These are phyloP conservation scores for Urocyon cinereoargenteus DNA, from an alignment of 2,797 vertebrate genomes.

Conservation along the genomic window DNA sequence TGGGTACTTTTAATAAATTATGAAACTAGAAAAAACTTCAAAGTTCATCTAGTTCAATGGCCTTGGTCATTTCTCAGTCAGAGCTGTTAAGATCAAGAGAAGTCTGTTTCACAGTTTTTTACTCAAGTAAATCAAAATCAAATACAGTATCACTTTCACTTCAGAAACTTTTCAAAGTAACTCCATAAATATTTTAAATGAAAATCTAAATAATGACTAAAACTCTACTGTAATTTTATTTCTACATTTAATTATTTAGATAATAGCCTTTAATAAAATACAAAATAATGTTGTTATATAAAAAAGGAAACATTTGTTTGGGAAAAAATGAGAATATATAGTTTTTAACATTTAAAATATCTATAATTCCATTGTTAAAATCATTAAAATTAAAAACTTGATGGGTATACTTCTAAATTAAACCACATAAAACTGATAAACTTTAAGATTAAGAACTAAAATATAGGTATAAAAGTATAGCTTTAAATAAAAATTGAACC, in stretches of 20 bases:
- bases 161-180: constrained; percentile 54
- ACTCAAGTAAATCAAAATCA: constrained; percentile 24
- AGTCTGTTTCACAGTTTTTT: constrained; percentile 15
- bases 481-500: constrained; percentile 36
- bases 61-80: constrained; percentile 26
- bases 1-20: neutral
- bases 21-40: constrained; percentile 35
- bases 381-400: neutral
- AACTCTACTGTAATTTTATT: constrained; percentile 11
- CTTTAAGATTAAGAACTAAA: neutral
- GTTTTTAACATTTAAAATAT: neutral
- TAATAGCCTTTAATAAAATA: neutral
- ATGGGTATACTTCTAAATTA: constrained; percentile 13
- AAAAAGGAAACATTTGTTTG: neutral
- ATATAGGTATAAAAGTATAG: neutral
- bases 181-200: constrained; percentile 4
- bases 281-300: constrained; percentile 16
- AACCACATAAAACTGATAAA: neutral
- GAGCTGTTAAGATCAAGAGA: constrained; percentile 12
- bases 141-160: constrained; percentile 27
- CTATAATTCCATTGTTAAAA: constrained; percentile 44
- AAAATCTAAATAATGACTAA: constrained; percentile 42
- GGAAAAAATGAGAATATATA: neutral
- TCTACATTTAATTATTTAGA: neutral
- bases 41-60: constrained; percentile 14